Evolutionary conservation across 2,113 vertebrate species (phyloP), one percentile per base, ranked within the genome.

Genomic region (Petromus typicus): DNA sequence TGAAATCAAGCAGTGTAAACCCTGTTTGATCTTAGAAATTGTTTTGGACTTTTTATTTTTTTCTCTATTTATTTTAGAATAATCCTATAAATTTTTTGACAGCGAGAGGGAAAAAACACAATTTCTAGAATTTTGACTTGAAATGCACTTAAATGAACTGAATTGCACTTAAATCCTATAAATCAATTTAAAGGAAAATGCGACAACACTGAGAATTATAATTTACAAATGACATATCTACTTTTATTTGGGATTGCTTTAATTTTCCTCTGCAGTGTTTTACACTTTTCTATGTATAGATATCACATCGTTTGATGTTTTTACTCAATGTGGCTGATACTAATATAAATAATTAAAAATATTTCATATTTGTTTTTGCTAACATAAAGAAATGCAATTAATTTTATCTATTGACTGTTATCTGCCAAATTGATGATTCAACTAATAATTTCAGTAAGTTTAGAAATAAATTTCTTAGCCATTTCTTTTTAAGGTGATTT

Each of bases 1-100:
- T 91, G 12, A 83, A 84, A 76, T 86, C 30, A 81, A 16, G 7
- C 57, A 86, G 20, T 30, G 1, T 5, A 80, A 59, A 73, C 59
- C 0, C 8, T 85, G 6, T 30, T 2, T 40, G 20, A 23, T 59
- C 45, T 67, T 40, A 61, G 80, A 30, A 59, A 56, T n/a, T 51
- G 32, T 51, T 94, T 84, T n/a, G 12, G 2, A 14, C 20, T 66
- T 48, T 63, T 34, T n/a, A 17, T 27, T 48, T 59, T 54, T 87
- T 79, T 59, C 32, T 57, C 5, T 87, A 6, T 69, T 10, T 84
- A 59, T 87, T 88, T 95, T 83, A 43, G 30, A 92, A 69, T 88
- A 11, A 63, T 23, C 22, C 32, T 64, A 3, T 48, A 10, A 69
- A 54, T 27, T 80, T 86, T 12, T 95, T 51, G 32, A 84, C 43